Evolutionary conservation across 2,888 invertebrate genomes (phyloP).

Genomic region (Leistus spinibarbis): DNA sequence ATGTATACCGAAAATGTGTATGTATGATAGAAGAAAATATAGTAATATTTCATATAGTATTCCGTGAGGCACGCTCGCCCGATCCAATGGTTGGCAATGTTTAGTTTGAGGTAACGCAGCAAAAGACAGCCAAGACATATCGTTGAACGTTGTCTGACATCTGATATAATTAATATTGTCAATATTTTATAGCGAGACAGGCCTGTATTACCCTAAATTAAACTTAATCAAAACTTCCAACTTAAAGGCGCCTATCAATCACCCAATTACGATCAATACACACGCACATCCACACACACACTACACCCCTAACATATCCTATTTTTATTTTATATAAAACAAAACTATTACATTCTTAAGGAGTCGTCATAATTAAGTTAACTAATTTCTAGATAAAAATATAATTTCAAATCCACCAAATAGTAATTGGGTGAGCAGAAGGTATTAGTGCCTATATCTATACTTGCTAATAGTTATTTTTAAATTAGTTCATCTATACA

Average conservation of each 20-base stretch:
- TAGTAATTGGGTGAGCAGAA: too few species aligned
- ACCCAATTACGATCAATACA: conserved; percentile 34
- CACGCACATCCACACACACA: neutral
- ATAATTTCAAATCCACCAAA: too few species aligned
- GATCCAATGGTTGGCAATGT: too few species aligned
- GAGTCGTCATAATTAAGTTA: too few species aligned
- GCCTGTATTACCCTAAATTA: conserved; percentile 33
- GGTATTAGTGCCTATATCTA: too few species aligned
- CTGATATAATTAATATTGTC: conserved; percentile 28
- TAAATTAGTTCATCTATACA: too few species aligned
- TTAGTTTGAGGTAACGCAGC: neutral
- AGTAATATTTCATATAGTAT: neutral
- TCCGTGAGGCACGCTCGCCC: neutral
- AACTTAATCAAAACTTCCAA: conserved; percentile 37
- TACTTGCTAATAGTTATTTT: too few species aligned
- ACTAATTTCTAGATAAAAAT: too few species aligned
- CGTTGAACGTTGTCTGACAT: conserved; percentile 4
- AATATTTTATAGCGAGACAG: conserved; percentile 25
- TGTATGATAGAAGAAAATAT: neutral
- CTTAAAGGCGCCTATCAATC: conserved; percentile 36
- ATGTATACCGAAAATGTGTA: neutral
- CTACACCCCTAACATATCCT: neutral
- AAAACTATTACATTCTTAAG: too few species aligned
- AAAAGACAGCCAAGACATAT: conserved; percentile 17
- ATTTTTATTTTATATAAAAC: too few species aligned